Percentiles rank a stretch among this genome's conserved stretches.
phyloP scores from a whole-genome alignment of 2,797 vertebrate species.

The Sebastes cheni region DNA sequence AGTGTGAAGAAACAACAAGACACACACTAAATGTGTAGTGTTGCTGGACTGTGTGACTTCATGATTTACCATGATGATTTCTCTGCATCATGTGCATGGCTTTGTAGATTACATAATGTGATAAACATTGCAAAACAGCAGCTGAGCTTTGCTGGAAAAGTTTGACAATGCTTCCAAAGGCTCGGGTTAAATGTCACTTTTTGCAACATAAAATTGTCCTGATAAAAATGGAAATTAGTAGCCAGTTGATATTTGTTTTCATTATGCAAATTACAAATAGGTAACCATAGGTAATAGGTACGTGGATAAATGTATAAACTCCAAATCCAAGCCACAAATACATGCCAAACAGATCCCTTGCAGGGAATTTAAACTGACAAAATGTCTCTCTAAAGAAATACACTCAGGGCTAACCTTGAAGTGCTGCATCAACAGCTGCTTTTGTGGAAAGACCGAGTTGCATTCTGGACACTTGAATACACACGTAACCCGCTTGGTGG shows the following conservation, averaged over 20 bases:
- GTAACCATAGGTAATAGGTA: background rate
- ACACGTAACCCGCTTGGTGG: conserved; percentile 85
- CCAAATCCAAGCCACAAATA: background rate
- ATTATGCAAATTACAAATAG: background rate
- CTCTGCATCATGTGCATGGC: background rate
- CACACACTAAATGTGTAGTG: background rate
- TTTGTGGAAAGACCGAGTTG: conserved; percentile 91
- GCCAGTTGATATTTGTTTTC: background rate
- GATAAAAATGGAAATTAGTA: background rate
- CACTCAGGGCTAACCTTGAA: conserved; percentile 88
- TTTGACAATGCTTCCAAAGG: background rate
- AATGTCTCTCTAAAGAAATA: background rate
- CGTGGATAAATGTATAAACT: background rate
- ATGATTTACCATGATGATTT: background rate
- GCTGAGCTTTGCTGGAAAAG: background rate
- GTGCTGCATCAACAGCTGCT: conserved; percentile 92
- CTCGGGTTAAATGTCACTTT: background rate
- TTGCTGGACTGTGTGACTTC: background rate
- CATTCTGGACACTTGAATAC: conserved; percentile 98
- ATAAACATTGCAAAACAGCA: background rate
- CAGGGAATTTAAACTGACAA: background rate
- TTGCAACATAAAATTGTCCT: background rate
- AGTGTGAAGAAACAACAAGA: background rate
- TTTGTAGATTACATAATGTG: background rate
- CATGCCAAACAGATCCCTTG: background rate